Evolutionary conservation across 2,797 vertebrate species (phyloP).

Genomic region (Lophura swinhoii): DNA sequence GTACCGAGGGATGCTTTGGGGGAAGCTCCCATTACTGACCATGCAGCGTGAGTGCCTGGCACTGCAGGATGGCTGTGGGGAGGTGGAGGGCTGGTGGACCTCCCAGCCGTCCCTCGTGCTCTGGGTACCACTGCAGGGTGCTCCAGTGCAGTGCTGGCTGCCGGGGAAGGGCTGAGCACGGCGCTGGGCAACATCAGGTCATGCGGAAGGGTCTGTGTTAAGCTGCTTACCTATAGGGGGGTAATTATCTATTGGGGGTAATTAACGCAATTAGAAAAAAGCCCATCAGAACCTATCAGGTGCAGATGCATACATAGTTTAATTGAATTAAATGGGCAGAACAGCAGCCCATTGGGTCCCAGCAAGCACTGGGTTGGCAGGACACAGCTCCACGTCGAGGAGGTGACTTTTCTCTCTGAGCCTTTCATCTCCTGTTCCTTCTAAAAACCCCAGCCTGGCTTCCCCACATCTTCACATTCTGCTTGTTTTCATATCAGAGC

Average conservation of each 20-base stretch:
- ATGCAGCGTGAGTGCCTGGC: background rate
- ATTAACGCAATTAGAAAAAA: constrained; percentile 56
- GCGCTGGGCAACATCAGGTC: background rate
- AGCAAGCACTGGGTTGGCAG: background rate
- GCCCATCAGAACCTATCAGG: background rate
- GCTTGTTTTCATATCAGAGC: background rate
- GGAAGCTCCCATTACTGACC: fast-evolving
- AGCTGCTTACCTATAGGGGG: constrained; percentile 20
- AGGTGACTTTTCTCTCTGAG: background rate
- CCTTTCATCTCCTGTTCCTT: background rate
- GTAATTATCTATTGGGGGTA: background rate
- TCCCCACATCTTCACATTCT: fast-evolving
- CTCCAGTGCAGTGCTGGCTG: background rate
- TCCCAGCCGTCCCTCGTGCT: background rate
- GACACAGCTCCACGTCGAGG: background rate
- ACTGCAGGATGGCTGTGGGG: background rate
- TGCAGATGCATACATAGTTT: background rate
- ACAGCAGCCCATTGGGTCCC: background rate
- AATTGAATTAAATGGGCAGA: background rate
- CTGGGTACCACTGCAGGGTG: background rate
- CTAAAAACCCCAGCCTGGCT: background rate
- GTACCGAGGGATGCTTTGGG: background rate
- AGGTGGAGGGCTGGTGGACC: background rate
- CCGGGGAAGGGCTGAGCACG: fast-evolving
- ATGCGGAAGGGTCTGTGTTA: constrained; percentile 47